phyloP scores from a whole-genome alignment of 2,888 invertebrate genomes.

The Harpagoxenus sublaevis region DNA sequence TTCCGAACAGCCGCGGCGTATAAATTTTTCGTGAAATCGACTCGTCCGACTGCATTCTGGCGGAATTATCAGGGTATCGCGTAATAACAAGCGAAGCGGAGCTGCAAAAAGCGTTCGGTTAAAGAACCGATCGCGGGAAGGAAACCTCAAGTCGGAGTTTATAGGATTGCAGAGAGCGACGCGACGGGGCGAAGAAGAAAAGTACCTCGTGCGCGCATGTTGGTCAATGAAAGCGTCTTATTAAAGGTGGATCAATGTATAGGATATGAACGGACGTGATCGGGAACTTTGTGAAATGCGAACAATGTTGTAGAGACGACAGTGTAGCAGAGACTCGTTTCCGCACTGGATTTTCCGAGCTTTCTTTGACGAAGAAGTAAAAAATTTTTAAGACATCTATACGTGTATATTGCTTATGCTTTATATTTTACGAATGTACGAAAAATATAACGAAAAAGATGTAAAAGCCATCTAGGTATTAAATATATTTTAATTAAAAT shows the following conservation, averaged over 20 bases:
- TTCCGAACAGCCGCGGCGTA: not conserved
- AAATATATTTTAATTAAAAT: not conserved
- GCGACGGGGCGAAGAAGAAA: not conserved
- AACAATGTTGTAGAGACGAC: slow-evolving; percentile 1
- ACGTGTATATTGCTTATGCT: not conserved
- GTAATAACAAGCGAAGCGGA: slow-evolving; percentile 17
- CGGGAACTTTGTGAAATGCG: slow-evolving; percentile 15
- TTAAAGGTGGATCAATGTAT: not conserved
- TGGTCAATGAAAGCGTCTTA: not conserved
- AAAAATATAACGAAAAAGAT: not conserved
- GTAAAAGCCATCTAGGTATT: not conserved
- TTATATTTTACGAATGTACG: not conserved
- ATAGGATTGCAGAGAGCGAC: not conserved
- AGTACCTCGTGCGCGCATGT: not conserved
- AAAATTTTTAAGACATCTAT: not conserved
- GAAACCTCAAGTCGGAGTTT: not conserved
- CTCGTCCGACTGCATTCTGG: slow-evolving; percentile 31
- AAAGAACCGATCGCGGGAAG: not conserved
- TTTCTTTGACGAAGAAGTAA: not conserved
- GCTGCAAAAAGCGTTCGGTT: not conserved
- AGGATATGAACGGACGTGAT: not conserved
- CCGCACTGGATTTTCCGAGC: not conserved
- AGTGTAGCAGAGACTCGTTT: not conserved
- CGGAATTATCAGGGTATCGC: slow-evolving; percentile 25
- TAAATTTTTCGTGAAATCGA: slow-evolving; percentile 41